Evolutionary conservation across 2,113 vertebrate genomes (phyloP).

Genomic region (Proterorhinus semilunaris): DNA sequence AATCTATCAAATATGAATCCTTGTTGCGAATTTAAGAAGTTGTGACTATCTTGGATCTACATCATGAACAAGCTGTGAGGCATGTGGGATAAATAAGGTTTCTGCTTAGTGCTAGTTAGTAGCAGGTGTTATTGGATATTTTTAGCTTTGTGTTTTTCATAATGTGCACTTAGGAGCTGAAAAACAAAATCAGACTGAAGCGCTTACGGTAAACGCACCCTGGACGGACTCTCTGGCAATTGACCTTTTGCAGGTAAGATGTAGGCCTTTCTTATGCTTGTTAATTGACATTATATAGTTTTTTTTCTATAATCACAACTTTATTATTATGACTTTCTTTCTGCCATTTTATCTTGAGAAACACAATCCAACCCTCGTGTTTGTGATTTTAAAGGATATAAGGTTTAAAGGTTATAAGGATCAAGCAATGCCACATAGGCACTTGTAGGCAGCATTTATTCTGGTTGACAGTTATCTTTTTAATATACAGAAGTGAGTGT

Average conservation of each 20-base stretch:
- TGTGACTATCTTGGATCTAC: conserved; percentile 20
- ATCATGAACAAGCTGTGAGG: background rate
- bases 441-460: conserved; percentile 12
- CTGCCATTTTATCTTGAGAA: too few relatives aligned
- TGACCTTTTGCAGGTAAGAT: conserved; percentile 82
- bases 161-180: conserved; percentile 67
- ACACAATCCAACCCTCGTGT: conserved; percentile 1
- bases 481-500: background rate
- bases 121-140: conserved; percentile 25
- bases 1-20: background rate
- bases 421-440: conserved; percentile 22
- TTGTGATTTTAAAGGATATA: conserved; percentile 54
- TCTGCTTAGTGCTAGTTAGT: conserved; percentile 9
- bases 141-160: conserved; percentile 4
- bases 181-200: conserved; percentile 76
- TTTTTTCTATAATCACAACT: background rate
- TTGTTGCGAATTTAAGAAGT: background rate
- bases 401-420: conserved; percentile 57
- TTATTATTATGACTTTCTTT: too few relatives aligned
- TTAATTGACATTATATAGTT: background rate
- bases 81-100: background rate
- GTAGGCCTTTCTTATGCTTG: background rate
- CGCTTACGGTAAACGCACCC: conserved; percentile 74
- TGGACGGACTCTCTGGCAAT: conserved; percentile 85
- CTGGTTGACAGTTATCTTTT: conserved; percentile 20